phyloP scores from a whole-genome alignment of 92 coral and sea anemone genomes.

The Palythoa caribaeorum region DNA sequence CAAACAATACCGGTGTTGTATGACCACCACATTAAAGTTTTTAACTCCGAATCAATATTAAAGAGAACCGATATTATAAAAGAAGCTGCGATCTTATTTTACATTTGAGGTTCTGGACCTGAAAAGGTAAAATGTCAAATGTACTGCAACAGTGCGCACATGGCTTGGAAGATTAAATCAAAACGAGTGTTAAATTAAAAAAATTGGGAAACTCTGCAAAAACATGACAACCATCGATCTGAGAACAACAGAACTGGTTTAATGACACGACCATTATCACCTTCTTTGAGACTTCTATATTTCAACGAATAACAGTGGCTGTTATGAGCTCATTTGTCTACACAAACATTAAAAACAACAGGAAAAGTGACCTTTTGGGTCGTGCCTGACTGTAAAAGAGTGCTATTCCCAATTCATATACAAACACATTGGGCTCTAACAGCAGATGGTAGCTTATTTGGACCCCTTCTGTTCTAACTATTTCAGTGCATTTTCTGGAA shows the following conservation, averaged over 20 bases:
- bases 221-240: background rate
- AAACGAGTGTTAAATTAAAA: background rate
- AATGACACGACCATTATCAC: background rate
- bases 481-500: background rate
- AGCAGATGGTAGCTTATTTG: slow-evolving; percentile 35
- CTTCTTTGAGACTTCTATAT: background rate
- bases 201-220: background rate
- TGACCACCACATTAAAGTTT: background rate
- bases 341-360: background rate
- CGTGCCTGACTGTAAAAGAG: slow-evolving; percentile 17
- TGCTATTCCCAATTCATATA: slow-evolving; percentile 43
- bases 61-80: background rate
- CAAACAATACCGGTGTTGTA: background rate
- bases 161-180: background rate
- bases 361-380: background rate
- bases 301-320: background rate
- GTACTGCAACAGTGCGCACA: background rate
- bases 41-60: background rate
- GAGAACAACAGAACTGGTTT: background rate
- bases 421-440: slow-evolving; percentile 37
- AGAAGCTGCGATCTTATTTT: background rate
- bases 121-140: background rate
- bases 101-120: background rate
- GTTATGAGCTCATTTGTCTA: slow-evolving; percentile 3
- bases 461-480: slow-evolving; percentile 4